A percentile compares a stretch with the other conserved stretches of the same genome.
phyloP scores from a whole-genome alignment of 1,140 invertebrate species.

The Drosophila erecta region DNA sequence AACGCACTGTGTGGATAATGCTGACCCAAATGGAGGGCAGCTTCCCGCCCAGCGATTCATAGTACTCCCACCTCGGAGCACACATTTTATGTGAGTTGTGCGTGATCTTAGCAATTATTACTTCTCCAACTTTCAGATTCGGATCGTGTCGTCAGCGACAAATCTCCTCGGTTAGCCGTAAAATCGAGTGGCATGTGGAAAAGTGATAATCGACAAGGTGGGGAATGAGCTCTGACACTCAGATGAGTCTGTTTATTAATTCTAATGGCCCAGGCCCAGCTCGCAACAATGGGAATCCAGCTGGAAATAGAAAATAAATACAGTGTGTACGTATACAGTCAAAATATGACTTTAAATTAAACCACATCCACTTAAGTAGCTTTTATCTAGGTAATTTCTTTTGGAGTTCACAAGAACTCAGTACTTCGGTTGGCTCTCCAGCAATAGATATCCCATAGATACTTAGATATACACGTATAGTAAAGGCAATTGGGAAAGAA shows the following conservation, averaged over 20 bases:
- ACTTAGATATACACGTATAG: not conserved
- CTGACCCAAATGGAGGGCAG: constrained; percentile 34
- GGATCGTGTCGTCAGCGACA: constrained; percentile 51
- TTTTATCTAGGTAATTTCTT: not conserved
- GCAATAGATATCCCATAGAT: constrained; percentile 3
- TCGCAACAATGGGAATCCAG: constrained; percentile 23
- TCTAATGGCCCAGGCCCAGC: constrained; percentile 43
- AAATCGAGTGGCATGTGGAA: constrained; percentile 60
- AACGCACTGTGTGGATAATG: constrained; percentile 11
- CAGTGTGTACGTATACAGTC: not conserved
- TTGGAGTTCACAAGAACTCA: not conserved
- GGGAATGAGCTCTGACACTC: constrained; percentile 19
- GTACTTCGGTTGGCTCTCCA: not conserved
- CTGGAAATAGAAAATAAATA: constrained; percentile 37
- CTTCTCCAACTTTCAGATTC: constrained; percentile 26
- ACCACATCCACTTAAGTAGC: not conserved
- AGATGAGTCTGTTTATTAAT: constrained; percentile 54
- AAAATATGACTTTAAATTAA: not conserved
- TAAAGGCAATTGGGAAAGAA: not conserved
- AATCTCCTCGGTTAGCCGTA: constrained; percentile 64
- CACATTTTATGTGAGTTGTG: constrained; percentile 63
- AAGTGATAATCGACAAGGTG: constrained; percentile 65
- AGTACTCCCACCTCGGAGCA: constrained; percentile 25
- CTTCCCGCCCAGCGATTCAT: not conserved
- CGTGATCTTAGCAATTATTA: constrained; percentile 68